phyloP scores from a whole-genome alignment of 1,140 invertebrate genomes.

The Reticulitermes speratus region DNA sequence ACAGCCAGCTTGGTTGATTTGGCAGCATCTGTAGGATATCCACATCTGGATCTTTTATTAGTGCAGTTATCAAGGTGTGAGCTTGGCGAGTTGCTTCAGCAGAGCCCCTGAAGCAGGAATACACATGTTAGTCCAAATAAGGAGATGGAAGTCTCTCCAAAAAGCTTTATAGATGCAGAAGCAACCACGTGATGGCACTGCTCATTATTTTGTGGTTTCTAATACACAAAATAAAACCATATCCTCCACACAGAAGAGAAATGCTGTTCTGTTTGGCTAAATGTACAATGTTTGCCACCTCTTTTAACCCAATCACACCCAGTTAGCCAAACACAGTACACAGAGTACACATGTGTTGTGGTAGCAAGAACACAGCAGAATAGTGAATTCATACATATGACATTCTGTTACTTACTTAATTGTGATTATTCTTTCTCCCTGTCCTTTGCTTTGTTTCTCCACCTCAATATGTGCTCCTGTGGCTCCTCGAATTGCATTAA shows the following conservation, averaged over 20 bases:
- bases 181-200: not conserved
- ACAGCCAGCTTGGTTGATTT: slow-evolving; percentile 58
- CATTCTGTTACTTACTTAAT: slow-evolving; percentile 67
- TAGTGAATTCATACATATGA: too few relatives aligned
- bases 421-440: slow-evolving; percentile 90
- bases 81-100: slow-evolving; percentile 88
- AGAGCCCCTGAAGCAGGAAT: slow-evolving; percentile 65
- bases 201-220: not conserved
- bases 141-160: not conserved
- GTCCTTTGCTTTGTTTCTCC: slow-evolving; percentile 93
- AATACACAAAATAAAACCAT: too few relatives aligned
- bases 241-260: too few relatives aligned
- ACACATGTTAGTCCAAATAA: not conserved
- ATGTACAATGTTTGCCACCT: too few relatives aligned
- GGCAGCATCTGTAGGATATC: slow-evolving; percentile 84
- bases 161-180: not conserved
- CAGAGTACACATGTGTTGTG: too few relatives aligned
- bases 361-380: too few relatives aligned
- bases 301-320: too few relatives aligned
- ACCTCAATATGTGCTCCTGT: slow-evolving; percentile 97
- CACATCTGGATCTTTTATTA: slow-evolving; percentile 91
- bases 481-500: slow-evolving; percentile 91
- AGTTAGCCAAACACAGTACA: too few relatives aligned
- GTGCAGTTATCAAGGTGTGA: slow-evolving; percentile 76
- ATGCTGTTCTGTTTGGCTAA: too few relatives aligned